These are phyloP conservation scores for Rambutsinella grinnellia DNA, from an alignment of 2,888 invertebrate species.

Conservation along the genomic window DNA sequence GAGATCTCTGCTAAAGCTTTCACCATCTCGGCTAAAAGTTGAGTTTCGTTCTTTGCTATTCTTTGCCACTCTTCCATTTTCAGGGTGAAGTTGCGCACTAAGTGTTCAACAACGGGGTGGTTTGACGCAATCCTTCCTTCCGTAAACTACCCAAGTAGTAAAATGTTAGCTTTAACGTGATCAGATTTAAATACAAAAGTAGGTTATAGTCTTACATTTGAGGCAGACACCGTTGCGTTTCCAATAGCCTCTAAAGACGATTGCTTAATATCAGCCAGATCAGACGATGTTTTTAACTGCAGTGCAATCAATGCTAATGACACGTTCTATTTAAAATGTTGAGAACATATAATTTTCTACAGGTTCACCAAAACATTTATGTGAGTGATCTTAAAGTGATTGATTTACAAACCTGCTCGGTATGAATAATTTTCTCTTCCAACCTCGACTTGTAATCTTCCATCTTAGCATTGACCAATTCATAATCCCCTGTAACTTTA, in stretches of 20 bases:
- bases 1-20: slow-evolving; percentile 59
- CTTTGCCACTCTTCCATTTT: slow-evolving; percentile 53
- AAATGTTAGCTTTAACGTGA: too few relatives aligned
- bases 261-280: slow-evolving; percentile 31
- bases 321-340: slow-evolving; percentile 29
- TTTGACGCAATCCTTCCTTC: too few relatives aligned
- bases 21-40: slow-evolving; percentile 57
- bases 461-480: slow-evolving; percentile 36
- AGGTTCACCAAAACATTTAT: background rate
- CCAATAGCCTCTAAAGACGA: slow-evolving; percentile 18
- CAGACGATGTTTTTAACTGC: slow-evolving; percentile 22
- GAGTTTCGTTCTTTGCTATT: slow-evolving; percentile 49
- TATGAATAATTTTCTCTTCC: slow-evolving; percentile 41
- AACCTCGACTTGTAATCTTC: slow-evolving; percentile 26
- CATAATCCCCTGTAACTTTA: slow-evolving; percentile 54
- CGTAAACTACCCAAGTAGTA: too few relatives aligned
- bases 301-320: slow-evolving; percentile 35
- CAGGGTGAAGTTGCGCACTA: slow-evolving; percentile 33
- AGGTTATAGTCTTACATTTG: too few relatives aligned
- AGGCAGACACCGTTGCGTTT: slow-evolving; percentile 23
- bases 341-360: background rate
- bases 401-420: slow-evolving; percentile 25
- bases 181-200: too few relatives aligned
- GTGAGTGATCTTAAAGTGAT: background rate
- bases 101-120: slow-evolving; percentile 34